These are phyloP conservation scores for Rhipidura dahli DNA, from an alignment of 2,113 vertebrate species.

Conservation along the genomic window DNA sequence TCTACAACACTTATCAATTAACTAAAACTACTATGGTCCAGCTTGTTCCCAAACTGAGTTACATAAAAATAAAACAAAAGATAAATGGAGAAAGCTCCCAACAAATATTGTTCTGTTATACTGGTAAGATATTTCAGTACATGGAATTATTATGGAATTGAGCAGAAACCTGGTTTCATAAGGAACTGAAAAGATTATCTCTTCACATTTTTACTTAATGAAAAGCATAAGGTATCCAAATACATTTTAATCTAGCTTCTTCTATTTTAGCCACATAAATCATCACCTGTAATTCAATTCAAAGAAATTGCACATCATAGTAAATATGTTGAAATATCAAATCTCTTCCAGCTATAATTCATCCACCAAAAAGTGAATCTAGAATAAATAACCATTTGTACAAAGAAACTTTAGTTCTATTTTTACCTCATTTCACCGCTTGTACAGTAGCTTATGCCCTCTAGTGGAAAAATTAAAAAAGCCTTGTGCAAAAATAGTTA, in stretches of 20 bases:
- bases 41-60: not conserved
- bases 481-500: not conserved
- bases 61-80: not conserved
- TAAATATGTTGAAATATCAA: not conserved
- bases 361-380: not conserved
- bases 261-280: not conserved
- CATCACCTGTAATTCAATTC: not conserved
- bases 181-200: not conserved
- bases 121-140: not conserved
- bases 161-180: not conserved
- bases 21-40: not conserved
- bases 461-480: constrained; percentile 23
- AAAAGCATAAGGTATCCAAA: not conserved
- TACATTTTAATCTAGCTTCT: not conserved
- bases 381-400: not conserved
- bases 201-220: not conserved
- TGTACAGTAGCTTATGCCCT: constrained; percentile 9
- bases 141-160: not conserved
- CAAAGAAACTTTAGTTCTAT: not conserved
- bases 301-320: not conserved
- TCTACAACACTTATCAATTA: not conserved
- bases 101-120: not conserved
- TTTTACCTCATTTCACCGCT: not conserved
- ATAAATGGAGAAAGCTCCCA: not conserved
- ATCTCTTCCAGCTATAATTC: not conserved